Evolutionary conservation across 2,888 invertebrate species (phyloP), one percentile per base, ranked within the genome.

Genomic region (Caenorhabditis sulstoni): DNA sequence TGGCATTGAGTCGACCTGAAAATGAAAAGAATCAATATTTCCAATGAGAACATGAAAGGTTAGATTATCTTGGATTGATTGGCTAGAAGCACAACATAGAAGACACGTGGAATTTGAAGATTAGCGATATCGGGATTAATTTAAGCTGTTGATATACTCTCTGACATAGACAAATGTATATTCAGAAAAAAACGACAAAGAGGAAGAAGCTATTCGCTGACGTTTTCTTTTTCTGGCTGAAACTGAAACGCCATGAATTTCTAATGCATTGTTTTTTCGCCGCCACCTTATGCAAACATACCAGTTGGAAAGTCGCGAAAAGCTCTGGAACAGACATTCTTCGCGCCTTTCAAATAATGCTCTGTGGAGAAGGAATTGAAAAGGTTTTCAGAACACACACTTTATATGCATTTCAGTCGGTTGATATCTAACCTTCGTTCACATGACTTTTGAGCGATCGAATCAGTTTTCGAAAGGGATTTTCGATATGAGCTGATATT

Each of bases 1-100:
- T 41, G 87, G 81, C 87, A 87, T 87, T 68, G 81, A 77, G 47
- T 65, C 71, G 8, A 61, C 70, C 77, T 77, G 39, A 41, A 58
- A 67, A 16, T 37, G 35, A 35, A 11, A 41, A 14, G 3, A 14
- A 41, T 41, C 41, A 11, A 58, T 44, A 22, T 5, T 16, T 22
- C 16, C 20, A 49, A 23, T 11, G 37, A 29, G 37, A 59, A 22
- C 11, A 37, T 16, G 9, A 16, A 37, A 23, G 50, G n/a, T n/a
- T n/a, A n/a, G n/a, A n/a, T n/a, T 29, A 29, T 29, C 29, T 29
- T 29, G 29, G 7, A 29, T 7, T 7, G 3, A 29, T 29, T 29
- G n/a, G 61, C 59, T 66, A 47, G 50, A 66, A 61, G 55, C 29
- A 29, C 29, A 29, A 29, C 7, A 3, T 29, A 57, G 61, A 55